Evolutionary conservation across 53 echinoderm and acorn worm species (phyloP).

Genomic region (Pentamera pediparva): DNA sequence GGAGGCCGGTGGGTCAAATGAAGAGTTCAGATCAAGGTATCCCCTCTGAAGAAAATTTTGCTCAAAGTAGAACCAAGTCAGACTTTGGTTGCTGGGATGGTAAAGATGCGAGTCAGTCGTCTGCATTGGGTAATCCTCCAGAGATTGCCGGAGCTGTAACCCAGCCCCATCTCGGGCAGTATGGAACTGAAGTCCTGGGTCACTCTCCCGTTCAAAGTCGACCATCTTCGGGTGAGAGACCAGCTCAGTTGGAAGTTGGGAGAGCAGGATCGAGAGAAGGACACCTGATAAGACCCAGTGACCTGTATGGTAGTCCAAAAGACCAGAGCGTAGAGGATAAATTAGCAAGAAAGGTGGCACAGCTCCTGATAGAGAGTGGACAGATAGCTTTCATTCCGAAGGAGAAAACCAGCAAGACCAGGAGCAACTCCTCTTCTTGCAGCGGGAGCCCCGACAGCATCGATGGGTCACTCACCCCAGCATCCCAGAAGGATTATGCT

Average conservation of each 20-base stretch:
- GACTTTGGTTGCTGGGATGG: too few relatives aligned
- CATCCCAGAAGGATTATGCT: conserved; percentile 21
- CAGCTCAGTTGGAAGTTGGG: neutral
- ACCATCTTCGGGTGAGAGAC: neutral
- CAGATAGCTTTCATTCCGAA: conserved; percentile 7
- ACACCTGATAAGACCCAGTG: conserved; percentile 16
- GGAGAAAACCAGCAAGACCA: conserved; percentile 33
- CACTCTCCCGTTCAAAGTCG: conserved; percentile 61
- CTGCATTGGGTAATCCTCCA: too few relatives aligned
- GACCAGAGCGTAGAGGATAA: conserved; percentile 50
- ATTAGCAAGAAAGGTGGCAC: conserved; percentile 73
- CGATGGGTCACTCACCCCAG: conserved; percentile 50
- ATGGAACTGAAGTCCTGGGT: too few relatives aligned
- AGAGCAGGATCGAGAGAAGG: neutral
- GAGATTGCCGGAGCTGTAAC: too few relatives aligned
- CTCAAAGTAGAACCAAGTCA: neutral
- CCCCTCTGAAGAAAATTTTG: too few relatives aligned
- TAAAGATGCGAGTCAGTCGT: too few relatives aligned
- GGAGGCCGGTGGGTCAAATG: too few relatives aligned
- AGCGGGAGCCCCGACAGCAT: conserved; percentile 95
- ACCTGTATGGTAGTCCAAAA: conserved; percentile 6
- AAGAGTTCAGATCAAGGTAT: too few relatives aligned
- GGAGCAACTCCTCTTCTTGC: conserved; percentile 62
- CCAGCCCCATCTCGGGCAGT: too few relatives aligned
- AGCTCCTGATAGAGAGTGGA: conserved; percentile 55